A percentile compares a stretch with the other conserved stretches of the same genome.
Evolutionary conservation across 2,797 vertebrate species (phyloP).

Genomic region (Acridotheres tristis): DNA sequence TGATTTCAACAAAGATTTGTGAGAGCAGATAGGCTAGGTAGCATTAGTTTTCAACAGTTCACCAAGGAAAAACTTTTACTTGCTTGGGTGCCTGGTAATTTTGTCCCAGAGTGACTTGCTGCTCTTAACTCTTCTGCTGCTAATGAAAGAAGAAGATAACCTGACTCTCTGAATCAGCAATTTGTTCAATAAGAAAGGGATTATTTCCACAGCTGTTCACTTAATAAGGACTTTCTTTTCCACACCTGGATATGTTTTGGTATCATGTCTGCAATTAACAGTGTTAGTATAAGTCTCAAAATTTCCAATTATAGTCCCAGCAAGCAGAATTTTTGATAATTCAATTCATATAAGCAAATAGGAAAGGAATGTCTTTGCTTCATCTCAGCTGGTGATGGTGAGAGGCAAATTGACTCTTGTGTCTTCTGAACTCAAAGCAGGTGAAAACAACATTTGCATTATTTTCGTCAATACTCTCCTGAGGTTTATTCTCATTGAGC

Average conservation of each 20-base stretch:
- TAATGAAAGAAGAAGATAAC: background rate
- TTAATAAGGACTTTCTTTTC: background rate
- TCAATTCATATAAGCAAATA: background rate
- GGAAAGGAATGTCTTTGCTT: conserved; percentile 7
- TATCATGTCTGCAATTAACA: background rate
- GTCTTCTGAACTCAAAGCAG: background rate
- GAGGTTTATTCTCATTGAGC: background rate
- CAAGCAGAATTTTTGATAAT: background rate
- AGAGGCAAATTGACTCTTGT: background rate
- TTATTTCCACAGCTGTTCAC: background rate
- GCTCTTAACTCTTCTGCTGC: background rate
- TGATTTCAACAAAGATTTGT: background rate
- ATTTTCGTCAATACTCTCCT: background rate
- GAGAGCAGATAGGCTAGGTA: background rate
- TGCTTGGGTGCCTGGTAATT: background rate
- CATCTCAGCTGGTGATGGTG: background rate
- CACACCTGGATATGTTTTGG: background rate
- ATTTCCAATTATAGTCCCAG: background rate
- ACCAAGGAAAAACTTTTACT: background rate
- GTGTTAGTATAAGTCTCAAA: background rate
- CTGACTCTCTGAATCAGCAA: background rate
- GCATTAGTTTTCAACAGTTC: background rate
- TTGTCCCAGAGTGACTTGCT: background rate
- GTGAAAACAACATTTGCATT: background rate
- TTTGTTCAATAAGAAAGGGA: background rate